Evolutionary conservation across 2,797 vertebrate species (phyloP).

Genomic region (Orestias chungarensis): DNA sequence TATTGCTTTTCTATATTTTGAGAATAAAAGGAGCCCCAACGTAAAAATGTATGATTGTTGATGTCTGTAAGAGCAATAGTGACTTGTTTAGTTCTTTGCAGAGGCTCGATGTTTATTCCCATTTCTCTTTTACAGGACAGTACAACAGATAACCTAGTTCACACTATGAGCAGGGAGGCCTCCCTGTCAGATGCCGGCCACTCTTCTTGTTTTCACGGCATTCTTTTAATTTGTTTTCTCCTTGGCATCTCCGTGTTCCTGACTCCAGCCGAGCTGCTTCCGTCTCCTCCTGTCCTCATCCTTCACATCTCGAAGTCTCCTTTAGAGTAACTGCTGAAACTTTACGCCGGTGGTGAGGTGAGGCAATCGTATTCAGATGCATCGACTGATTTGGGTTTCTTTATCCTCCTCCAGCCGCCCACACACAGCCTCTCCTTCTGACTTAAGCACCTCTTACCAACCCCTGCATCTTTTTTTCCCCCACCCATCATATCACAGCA

Average conservation of each 20-base stretch:
- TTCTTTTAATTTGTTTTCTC: slow-evolving; percentile 44
- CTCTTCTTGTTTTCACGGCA: slow-evolving; percentile 43
- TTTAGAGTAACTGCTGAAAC: slow-evolving; percentile 22
- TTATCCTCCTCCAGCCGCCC: slow-evolving; percentile 14
- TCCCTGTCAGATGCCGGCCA: slow-evolving; percentile 62
- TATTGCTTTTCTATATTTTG: background rate
- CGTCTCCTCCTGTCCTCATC: slow-evolving; percentile 21
- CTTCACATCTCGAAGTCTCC: slow-evolving; percentile 14
- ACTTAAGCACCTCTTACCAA: slow-evolving; percentile 35
- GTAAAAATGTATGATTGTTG: background rate
- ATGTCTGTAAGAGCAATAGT: background rate
- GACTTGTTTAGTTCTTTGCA: too few relatives aligned
- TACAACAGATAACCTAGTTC: background rate
- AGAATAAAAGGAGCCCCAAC: background rate
- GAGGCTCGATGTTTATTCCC: too few relatives aligned
- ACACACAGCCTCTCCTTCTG: slow-evolving; percentile 20
- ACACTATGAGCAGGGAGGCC: slow-evolving; percentile 27
- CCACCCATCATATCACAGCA: slow-evolving; percentile 23
- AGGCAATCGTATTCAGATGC: slow-evolving; percentile 23
- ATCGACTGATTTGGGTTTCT: slow-evolving; percentile 23
- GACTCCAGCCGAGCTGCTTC: slow-evolving; percentile 30
- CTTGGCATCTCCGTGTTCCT: slow-evolving; percentile 9
- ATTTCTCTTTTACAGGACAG: too few relatives aligned
- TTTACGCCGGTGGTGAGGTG: slow-evolving; percentile 34
- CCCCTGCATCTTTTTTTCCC: slow-evolving; percentile 27